A percentile compares a stretch with the other conserved stretches of the same genome.
Conservation (phyloP, 2,888 invertebrate species). For the Melanostoma scalare region DNA sequence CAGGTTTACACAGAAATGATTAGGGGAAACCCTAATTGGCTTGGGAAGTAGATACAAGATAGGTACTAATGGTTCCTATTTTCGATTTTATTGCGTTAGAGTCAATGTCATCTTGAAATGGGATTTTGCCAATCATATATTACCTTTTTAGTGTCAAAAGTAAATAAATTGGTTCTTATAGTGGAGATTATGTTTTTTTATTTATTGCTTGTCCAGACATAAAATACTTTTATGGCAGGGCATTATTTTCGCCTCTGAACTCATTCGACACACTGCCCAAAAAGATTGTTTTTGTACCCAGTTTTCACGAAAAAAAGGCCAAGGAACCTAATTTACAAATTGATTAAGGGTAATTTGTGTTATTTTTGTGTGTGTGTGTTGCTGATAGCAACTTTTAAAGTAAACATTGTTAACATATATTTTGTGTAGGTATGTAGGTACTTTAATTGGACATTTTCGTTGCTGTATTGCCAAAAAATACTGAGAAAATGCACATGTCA, state of each 20-base stretch:
- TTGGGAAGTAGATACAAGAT: not conserved
- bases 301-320: no score
- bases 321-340: no score
- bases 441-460: no score
- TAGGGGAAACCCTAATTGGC: not conserved
- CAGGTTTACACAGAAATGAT: constrained; percentile 10
- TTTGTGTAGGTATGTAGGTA: no score
- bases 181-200: constrained; percentile 26
- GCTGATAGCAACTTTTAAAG: no score
- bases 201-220: constrained; percentile 34
- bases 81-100: constrained; percentile 22
- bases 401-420: no score
- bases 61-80: constrained; percentile 20
- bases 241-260: constrained; percentile 19
- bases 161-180: constrained; percentile 33
- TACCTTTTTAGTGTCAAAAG: constrained; percentile 34
- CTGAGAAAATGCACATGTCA: no score
- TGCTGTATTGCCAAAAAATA: no score
- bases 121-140: constrained; percentile 38
- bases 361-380: no score
- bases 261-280: no score
- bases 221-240: constrained; percentile 37
- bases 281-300: no score
- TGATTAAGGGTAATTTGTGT: no score
- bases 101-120: constrained; percentile 10